Base-by-base conservation (phyloP, 2,888 invertebrate genomes). In the Antheraea yamamai region DNA sequence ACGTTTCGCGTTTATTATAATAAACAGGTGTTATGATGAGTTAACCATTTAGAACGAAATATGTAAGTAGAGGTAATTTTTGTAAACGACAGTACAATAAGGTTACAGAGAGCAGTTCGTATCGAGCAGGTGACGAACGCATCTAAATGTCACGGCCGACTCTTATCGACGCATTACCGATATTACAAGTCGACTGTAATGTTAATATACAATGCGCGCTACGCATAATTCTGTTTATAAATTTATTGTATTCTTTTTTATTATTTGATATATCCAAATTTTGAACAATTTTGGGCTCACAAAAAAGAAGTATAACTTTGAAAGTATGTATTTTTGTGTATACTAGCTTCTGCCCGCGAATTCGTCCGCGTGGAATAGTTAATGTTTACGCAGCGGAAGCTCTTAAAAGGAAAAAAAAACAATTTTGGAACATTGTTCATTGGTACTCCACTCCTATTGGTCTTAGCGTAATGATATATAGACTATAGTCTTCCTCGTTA, bases 101-200 rank as follows among this genome's bases (percentile, higher is more conserved):
- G 85, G 83, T 83, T 82, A 81, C 66, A 81, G 66, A 23, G 61
- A 61, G 61, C 61, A 61, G 23, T 61, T 61, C 61, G 12, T 10
- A 61, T 26, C 74, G 73, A 74, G 76, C 78, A 75, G 77, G 77
- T 79, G 84, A 79, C 80, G 81, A 75, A 75, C 76, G 79, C 61
- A 23, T 39, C 26, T 75, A 86, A 86, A 85, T 86, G 86, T 84
- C 86, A 86, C 20, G 86, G 86, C 73, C 84, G 78, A 16, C 72
- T 73, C 61, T 80, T 81, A 82, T 81, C 79, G 79, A 75, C 58
- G 76, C 78, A 76, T 79, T 83, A 81, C 77, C 78, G 78, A 79
- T 80, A 79, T 81, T 81, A 84, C 81, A 79, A 80, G 78, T 12
- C 78, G 78, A 58, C 71, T 74, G 68, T 71, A 74, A 74, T 61